These are phyloP conservation scores for Poecilia picta DNA, from an alignment of 2,797 vertebrate species.

Conservation along the genomic window DNA sequence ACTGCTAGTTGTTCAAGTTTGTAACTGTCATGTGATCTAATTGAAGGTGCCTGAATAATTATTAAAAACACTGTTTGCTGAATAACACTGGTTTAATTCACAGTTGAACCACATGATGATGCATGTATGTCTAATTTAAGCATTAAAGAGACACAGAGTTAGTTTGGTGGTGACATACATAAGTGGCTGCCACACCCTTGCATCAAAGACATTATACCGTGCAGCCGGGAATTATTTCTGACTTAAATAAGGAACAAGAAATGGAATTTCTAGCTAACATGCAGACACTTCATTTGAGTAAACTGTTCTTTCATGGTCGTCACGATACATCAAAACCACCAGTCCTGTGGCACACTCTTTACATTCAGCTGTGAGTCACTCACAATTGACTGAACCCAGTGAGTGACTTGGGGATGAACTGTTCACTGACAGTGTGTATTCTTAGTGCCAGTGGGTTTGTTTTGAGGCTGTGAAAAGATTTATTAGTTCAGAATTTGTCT, in stretches of 20 bases:
- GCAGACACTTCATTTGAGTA: slow-evolving; percentile 38
- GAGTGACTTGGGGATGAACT: slow-evolving; percentile 33
- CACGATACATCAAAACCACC: slow-evolving; percentile 56
- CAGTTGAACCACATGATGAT: slow-evolving; percentile 41
- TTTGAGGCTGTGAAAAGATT: slow-evolving; percentile 58
- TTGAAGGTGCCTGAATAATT: background rate
- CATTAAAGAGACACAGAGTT: slow-evolving; percentile 44
- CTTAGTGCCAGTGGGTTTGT: slow-evolving; percentile 45
- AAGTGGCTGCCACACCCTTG: slow-evolving; percentile 46
- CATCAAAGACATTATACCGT: slow-evolving; percentile 46
- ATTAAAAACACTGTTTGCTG: background rate
- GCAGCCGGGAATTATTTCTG: slow-evolving; percentile 41
- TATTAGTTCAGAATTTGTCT: slow-evolving; percentile 60
- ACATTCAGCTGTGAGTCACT: slow-evolving; percentile 40
- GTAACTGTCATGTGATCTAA: background rate
- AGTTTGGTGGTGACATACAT: slow-evolving; percentile 44
- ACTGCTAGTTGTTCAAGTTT: background rate
- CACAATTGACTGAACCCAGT: slow-evolving; percentile 38
- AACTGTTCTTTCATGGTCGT: slow-evolving; percentile 47
- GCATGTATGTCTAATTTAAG: slow-evolving; percentile 45
- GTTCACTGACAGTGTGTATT: slow-evolving; percentile 31
- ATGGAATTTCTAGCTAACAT: slow-evolving; percentile 46
- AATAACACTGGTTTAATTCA: slow-evolving; percentile 6
- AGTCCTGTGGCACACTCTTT: slow-evolving; percentile 32
- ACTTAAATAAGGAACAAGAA: slow-evolving; percentile 48